Evolutionary conservation across 2,113 vertebrate genomes (phyloP).

Genomic region (Vicugna pacos): DNA sequence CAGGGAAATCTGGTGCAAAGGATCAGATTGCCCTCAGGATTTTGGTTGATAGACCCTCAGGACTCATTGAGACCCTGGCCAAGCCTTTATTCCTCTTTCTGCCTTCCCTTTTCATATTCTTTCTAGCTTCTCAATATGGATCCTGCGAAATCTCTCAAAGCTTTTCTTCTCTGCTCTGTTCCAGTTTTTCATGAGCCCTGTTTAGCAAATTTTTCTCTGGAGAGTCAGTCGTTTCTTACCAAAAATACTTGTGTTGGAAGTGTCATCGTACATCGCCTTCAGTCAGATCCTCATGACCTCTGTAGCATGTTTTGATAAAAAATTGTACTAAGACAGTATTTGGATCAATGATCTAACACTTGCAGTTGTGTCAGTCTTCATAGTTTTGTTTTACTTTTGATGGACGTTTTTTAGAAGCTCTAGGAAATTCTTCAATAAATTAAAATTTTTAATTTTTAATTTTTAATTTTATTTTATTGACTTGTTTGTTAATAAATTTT

Average conservation of each 20-base stretch:
- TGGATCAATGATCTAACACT: not conserved
- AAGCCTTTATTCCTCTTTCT: not conserved
- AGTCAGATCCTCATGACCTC: not conserved
- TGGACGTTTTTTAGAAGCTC: not conserved
- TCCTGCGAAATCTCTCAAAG: not conserved
- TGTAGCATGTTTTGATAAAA: constrained; percentile 11
- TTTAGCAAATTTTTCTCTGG: not conserved
- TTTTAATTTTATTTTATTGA: not conserved
- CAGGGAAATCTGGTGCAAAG: accelerated
- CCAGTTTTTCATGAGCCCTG: not conserved
- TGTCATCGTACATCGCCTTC: not conserved
- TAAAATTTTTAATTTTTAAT: not conserved
- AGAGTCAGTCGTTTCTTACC: not conserved
- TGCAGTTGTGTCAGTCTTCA: not conserved
- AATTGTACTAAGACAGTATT: not conserved
- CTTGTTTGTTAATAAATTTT: constrained; percentile 24
- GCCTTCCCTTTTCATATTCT: not conserved
- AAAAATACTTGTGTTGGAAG: not conserved
- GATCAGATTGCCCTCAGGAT: not conserved
- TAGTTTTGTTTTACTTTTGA: constrained; percentile 21
- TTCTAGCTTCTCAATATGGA: not conserved
- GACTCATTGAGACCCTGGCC: not conserved
- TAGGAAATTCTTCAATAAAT: not conserved
- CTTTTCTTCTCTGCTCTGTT: not conserved
- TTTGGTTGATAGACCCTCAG: not conserved